phyloP scores from a whole-genome alignment of 2,113 vertebrate genomes.

The Panthera tigris region DNA sequence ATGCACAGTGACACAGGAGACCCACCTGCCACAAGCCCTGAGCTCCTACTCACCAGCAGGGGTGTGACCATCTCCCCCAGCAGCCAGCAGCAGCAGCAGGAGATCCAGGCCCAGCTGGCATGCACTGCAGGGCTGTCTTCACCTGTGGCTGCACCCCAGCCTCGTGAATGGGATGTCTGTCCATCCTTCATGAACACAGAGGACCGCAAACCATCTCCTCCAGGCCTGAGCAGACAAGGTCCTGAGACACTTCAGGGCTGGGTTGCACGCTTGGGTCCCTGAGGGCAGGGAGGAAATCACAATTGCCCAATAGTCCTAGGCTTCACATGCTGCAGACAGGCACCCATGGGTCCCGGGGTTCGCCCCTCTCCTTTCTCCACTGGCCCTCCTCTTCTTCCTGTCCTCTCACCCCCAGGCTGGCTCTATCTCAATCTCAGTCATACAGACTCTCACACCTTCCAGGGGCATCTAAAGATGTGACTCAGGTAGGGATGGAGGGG shows the following conservation, averaged over 20 bases:
- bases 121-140: accelerated
- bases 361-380: conserved; percentile 55
- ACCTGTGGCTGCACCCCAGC: neutral
- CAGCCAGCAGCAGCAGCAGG: conserved; percentile 81
- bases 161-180: conserved; percentile 71
- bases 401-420: neutral
- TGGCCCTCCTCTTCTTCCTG: conserved; percentile 42
- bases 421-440: conserved; percentile 46
- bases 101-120: conserved; percentile 79
- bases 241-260: neutral
- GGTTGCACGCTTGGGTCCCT: neutral
- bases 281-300: conserved; percentile 50
- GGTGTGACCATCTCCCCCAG: neutral
- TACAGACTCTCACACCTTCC: conserved; percentile 52
- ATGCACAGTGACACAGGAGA: neutral
- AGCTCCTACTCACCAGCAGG: conserved; percentile 40
- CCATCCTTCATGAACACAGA: conserved; percentile 86
- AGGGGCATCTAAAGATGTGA: conserved; percentile 32
- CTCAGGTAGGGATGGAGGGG: neutral
- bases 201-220: conserved; percentile 54
- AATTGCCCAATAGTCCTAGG: conserved; percentile 54
- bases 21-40: neutral
- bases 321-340: neutral
- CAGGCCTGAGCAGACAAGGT: conserved; percentile 58
- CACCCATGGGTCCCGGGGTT: neutral